Percentiles rank a stretch among this genome's conserved stretches.
These are phyloP conservation scores for Drosophila setifemur DNA, from an alignment of 1,140 invertebrate genomes.

Conservation along the genomic window DNA sequence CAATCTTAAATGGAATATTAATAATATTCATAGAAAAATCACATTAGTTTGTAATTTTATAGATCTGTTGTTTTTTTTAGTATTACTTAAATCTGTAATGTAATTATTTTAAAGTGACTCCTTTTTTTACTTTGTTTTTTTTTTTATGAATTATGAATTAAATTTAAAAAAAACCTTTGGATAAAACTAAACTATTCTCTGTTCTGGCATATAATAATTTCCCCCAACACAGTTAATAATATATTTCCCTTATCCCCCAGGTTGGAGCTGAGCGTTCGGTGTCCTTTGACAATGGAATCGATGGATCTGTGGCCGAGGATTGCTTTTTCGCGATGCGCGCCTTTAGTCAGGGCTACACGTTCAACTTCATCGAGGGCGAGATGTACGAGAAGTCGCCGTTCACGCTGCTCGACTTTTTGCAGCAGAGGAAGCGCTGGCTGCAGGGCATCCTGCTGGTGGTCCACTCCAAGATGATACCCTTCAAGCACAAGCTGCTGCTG, in stretches of 20 bases:
- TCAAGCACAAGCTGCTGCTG: slow-evolving; percentile 92
- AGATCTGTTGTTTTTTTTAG: too few relatives aligned
- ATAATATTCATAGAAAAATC: too few relatives aligned
- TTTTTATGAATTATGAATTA: too few relatives aligned
- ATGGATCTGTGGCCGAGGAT: slow-evolving; percentile 98
- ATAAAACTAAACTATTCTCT: too few relatives aligned
- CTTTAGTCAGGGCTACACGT: slow-evolving; percentile 91
- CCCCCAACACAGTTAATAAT: too few relatives aligned
- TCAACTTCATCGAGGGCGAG: slow-evolving; percentile 97
- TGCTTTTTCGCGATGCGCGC: slow-evolving; percentile 98
- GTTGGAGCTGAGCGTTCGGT: slow-evolving; percentile 93
- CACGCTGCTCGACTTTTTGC: slow-evolving; percentile 96
- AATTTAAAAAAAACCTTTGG: too few relatives aligned
- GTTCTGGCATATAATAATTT: too few relatives aligned
- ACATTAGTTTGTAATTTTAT: too few relatives aligned
- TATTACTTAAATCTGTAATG: too few relatives aligned
- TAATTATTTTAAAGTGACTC: too few relatives aligned
- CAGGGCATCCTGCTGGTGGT: slow-evolving; percentile 97
- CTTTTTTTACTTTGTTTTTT: too few relatives aligned
- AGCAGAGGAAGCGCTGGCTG: slow-evolving; percentile 98
- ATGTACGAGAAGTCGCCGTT: slow-evolving; percentile 99
- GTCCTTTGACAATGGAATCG: slow-evolving; percentile 96
- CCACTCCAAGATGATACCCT: slow-evolving; percentile 93
- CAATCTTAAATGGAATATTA: too few relatives aligned
- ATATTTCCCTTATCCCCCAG: slow-evolving; percentile 84